Evolutionary conservation across 2,888 invertebrate species (phyloP).

Genomic region (Cordilura impudica): DNA sequence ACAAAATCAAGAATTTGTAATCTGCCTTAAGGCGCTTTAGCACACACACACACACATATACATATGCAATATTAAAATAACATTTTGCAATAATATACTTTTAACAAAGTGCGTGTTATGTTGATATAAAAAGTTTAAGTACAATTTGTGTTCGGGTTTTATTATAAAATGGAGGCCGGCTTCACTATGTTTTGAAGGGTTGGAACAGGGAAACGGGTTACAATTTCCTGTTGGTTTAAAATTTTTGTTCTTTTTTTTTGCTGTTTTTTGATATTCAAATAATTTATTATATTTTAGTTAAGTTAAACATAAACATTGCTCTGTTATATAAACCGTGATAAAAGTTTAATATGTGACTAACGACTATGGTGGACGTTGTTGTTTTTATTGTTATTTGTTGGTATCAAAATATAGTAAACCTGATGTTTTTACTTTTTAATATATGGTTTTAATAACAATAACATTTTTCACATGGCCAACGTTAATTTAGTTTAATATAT

Average conservation of each 20-base stretch:
- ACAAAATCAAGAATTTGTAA: constrained; percentile 15
- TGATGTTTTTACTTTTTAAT: background rate
- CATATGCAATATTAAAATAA: background rate
- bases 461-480: constrained; percentile 31
- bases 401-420: background rate
- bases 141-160: constrained; percentile 31
- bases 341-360: constrained; percentile 54
- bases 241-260: background rate
- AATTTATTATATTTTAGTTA: constrained; percentile 52
- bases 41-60: background rate
- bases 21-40: background rate
- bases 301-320: constrained; percentile 46
- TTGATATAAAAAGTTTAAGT: constrained; percentile 41
- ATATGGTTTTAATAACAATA: constrained; percentile 12
- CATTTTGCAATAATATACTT: background rate
- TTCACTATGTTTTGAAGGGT: background rate
- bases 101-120: constrained; percentile 42
- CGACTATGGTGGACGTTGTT: background rate
- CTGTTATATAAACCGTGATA: constrained; percentile 52
- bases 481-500: constrained; percentile 1
- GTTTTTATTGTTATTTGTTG: background rate
- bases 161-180: constrained; percentile 5
- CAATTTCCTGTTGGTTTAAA: constrained; percentile 56
- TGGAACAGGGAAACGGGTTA: constrained; percentile 32
- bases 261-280: constrained; percentile 3